Percentiles rank a stretch among this genome's conserved stretches.
Conservation (phyloP, 2,797 vertebrate species). For the Ibycter americanus region DNA sequence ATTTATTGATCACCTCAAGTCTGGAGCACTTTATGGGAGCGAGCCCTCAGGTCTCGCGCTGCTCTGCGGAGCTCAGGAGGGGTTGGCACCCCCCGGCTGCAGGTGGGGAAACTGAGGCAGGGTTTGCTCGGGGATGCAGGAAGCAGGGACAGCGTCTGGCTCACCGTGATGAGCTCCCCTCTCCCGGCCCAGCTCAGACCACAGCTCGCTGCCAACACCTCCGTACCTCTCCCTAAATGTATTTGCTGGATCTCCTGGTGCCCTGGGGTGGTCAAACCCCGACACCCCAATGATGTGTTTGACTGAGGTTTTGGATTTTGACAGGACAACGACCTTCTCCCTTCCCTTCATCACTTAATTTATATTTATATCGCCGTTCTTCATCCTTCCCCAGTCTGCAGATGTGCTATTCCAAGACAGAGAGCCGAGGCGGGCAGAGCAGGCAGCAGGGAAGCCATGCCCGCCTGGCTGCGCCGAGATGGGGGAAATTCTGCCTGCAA, state of each 20-base stretch:
- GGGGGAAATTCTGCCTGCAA: background rate
- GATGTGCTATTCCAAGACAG: background rate
- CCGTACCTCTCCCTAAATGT: background rate
- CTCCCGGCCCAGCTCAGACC: background rate
- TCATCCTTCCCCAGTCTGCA: background rate
- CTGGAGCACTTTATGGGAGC: background rate
- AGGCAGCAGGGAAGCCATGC: background rate
- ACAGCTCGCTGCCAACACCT: background rate
- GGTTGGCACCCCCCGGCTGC: background rate
- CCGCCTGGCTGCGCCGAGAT: background rate
- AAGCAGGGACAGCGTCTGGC: background rate
- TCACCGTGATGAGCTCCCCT: background rate
- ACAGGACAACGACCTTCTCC: background rate
- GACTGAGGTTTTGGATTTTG: background rate
- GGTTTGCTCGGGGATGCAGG: background rate
- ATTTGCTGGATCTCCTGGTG: background rate
- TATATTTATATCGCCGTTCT: background rate
- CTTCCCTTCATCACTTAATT: background rate
- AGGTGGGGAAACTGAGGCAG: background rate
- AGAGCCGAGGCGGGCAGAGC: background rate
- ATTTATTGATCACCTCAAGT: background rate
- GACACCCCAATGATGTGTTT: fast-evolving
- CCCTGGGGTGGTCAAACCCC: background rate
- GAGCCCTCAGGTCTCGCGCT: fast-evolving
- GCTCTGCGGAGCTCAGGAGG: background rate